Base-by-base conservation (phyloP, 2,888 invertebrate genomes). In the Chrysomela aeneicollis region DNA sequence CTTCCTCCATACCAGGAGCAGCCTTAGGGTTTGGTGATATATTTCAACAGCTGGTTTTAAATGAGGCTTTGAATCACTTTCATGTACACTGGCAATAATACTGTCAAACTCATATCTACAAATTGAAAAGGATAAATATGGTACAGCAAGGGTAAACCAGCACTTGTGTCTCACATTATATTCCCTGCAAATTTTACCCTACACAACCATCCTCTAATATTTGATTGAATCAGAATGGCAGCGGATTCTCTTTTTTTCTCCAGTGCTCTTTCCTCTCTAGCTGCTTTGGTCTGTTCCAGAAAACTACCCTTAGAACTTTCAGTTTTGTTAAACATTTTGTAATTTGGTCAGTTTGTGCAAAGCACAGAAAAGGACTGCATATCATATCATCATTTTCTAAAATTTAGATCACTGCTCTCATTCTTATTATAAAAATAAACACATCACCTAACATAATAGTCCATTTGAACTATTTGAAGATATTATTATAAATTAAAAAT, bases 251-350 rank as follows among this genome's bases (percentile, higher is more conserved):
- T 88, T 69, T 89, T 88, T 80, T 94, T 93, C 77, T 95, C 96
- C 59, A 91, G 84, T 0, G 94, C 95, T 63, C 97, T 87, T 82
- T 95, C 95, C 80, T 94, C 93, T 66, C 97, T 87, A 12, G 96
- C 95, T 26, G 92, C 92, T 83, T 96, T 96, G 3, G 94, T 93
- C 80, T 94, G 93, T 82, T 95, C 94, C 77, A 97, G 86, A 82
- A 97, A 96, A 73, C 86, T 87, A 74, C 89, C 89, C 82, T 92
- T 93, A 74, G 88, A 87, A 35, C 87, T 88, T 74, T 90, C 88
- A 30, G 86, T 82, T 73, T 85, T 85, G 74, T 86, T 86, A 77
- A 89, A 90, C 89, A 90, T 90, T 71, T 52, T 71, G 21, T 21
- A 50, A 19, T 63, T 52, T 53, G 26, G 4, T 22, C 18, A 10